Evolutionary conservation across 2,113 vertebrate genomes (phyloP).

Genomic region (Arenaria interpres): DNA sequence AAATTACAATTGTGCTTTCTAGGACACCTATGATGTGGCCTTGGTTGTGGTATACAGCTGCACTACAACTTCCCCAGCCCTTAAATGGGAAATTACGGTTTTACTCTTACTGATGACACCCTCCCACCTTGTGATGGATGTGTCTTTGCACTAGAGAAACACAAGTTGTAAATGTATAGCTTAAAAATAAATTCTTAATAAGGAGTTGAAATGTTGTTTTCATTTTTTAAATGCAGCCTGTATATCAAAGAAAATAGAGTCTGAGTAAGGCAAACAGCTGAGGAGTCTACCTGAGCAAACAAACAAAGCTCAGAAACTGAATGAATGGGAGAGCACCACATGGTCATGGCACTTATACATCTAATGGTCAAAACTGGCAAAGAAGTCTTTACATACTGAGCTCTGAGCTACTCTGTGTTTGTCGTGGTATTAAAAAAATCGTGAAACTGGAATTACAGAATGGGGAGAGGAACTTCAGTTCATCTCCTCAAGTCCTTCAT

Average conservation of each 20-base stretch:
- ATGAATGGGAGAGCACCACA: neutral
- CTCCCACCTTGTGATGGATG: neutral
- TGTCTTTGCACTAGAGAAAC: neutral
- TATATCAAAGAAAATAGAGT: neutral
- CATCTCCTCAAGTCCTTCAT: neutral
- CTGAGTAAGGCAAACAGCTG: neutral
- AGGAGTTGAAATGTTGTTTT: neutral
- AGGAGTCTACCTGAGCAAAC: neutral
- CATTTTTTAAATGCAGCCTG: neutral
- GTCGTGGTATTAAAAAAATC: neutral
- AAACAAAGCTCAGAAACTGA: neutral
- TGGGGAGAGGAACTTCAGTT: neutral
- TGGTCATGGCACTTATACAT: neutral
- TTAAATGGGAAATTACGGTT: neutral
- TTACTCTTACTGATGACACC: neutral
- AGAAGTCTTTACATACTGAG: neutral
- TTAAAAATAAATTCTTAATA: neutral
- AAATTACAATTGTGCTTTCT: neutral
- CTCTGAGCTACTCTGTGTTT: neutral
- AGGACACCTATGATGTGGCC: neutral
- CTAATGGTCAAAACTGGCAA: neutral
- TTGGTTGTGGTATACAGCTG: neutral
- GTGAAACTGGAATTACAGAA: neutral
- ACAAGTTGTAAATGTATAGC: neutral
- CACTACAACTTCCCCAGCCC: neutral